Conservation (phyloP, 2,797 vertebrate species). For the Myotis myotis region DNA sequence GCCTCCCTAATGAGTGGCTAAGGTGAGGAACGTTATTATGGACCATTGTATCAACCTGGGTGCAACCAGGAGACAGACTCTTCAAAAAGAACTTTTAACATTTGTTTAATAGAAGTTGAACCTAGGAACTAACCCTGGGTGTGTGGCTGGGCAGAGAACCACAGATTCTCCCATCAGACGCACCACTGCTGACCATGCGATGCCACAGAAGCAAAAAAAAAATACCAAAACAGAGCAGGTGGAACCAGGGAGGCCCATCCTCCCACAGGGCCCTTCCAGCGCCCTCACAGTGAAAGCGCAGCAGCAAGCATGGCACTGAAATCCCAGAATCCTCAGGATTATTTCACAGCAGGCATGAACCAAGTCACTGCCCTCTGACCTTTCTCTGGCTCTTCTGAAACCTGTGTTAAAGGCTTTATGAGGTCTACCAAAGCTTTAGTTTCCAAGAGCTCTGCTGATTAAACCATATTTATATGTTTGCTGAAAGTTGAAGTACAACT, state of each 20-base stretch:
- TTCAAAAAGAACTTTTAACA: neutral
- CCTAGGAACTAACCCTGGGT: neutral
- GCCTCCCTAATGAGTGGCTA: too few species aligned
- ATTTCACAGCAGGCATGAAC: neutral
- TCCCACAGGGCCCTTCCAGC: neutral
- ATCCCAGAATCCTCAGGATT: neutral
- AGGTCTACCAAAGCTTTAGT: neutral
- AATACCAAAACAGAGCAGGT: neutral
- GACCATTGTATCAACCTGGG: neutral
- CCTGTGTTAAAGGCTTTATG: neutral
- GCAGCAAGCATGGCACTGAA: fast-evolving
- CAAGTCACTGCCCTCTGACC: neutral
- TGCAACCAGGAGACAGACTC: neutral
- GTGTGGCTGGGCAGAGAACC: neutral
- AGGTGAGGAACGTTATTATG: neutral
- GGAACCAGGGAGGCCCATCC: neutral
- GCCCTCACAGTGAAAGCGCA: neutral
- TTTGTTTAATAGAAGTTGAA: neutral
- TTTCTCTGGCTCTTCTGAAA: too few species aligned
- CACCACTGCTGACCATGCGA: fast-evolving
- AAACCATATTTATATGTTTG: neutral
- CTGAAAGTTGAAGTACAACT: neutral
- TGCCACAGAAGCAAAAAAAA: neutral
- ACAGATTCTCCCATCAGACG: fast-evolving
- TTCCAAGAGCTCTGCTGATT: neutral